Conservation (phyloP, 2,113 vertebrate species). For the Sylvilagus bachmani region DNA sequence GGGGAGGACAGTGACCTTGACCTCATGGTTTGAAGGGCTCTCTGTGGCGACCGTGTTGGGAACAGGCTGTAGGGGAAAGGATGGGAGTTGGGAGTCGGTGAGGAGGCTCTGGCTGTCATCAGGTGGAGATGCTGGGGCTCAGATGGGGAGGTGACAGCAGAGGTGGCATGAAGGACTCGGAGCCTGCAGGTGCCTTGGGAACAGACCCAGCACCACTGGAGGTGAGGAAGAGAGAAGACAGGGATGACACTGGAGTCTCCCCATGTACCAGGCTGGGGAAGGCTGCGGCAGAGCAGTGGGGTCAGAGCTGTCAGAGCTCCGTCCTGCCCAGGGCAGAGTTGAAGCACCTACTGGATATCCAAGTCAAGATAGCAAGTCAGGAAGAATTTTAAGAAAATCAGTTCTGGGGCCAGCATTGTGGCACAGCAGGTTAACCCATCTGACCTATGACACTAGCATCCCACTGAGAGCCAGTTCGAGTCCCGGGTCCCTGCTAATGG, state of each 20-base stretch:
- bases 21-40: not conserved
- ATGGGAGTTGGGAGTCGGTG: not conserved
- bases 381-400: not conserved
- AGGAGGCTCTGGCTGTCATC: not conserved
- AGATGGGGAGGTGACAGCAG: no score
- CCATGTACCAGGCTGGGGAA: no score
- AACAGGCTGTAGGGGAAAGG: not conserved
- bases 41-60: not conserved
- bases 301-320: not conserved
- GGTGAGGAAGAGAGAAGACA: not conserved
- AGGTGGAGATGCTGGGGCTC: no score
- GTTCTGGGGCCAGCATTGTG: not conserved
- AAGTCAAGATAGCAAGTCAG: not conserved
- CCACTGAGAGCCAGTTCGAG: no score
- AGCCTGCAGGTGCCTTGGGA: not conserved
- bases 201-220: not conserved
- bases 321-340: not conserved
- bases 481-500: no score
- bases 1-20: not conserved
- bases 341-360: not conserved
- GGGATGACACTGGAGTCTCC: not conserved
- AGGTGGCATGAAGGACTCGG: accelerated
- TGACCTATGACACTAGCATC: not conserved
- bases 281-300: not conserved
- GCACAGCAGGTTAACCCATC: not conserved